These are phyloP conservation scores for Drosophila subpulchrella DNA, from an alignment of 1,140 invertebrate species.

Conservation along the genomic window DNA sequence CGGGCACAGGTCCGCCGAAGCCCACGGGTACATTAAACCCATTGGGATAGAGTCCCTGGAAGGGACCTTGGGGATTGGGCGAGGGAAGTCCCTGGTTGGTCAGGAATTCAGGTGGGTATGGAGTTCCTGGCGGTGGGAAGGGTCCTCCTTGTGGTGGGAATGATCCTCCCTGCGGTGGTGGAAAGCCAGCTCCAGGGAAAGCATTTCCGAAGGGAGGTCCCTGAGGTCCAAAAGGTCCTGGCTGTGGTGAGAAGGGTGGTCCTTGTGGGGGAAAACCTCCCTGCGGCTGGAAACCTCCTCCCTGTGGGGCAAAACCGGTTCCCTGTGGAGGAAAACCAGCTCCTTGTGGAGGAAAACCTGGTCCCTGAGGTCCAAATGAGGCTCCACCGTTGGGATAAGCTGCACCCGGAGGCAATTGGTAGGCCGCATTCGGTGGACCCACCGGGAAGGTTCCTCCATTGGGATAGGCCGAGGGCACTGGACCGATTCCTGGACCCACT, in stretches of 20 bases:
- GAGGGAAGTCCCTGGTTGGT: conserved; percentile 55
- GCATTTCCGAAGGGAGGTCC: neutral
- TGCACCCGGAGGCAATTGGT: conserved; percentile 9
- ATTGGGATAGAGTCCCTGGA: conserved; percentile 26
- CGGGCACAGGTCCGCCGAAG: conserved; percentile 46
- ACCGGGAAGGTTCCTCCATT: conserved; percentile 20
- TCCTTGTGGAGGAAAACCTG: conserved; percentile 9
- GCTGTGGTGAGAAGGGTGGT: neutral
- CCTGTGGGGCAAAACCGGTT: conserved; percentile 6
- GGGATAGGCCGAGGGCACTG: conserved; percentile 44
- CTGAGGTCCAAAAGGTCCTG: neutral
- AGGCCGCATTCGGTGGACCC: conserved; percentile 15
- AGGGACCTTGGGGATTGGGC: conserved; percentile 28
- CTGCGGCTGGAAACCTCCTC: neutral
- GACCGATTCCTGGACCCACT: conserved; percentile 6
- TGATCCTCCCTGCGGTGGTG: neutral
- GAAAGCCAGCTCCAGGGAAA: conserved; percentile 6
- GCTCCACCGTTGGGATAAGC: neutral
- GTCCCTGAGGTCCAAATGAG: conserved; percentile 6
- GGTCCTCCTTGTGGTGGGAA: conserved; percentile 3
- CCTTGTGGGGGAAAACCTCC: neutral
- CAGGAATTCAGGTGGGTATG: conserved; percentile 38
- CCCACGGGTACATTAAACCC: conserved; percentile 53
- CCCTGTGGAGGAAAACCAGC: conserved; percentile 3
- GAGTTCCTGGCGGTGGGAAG: neutral